These are phyloP conservation scores for Tetranychus urticae DNA, from an alignment of 1,140 invertebrate genomes.

Conservation along the genomic window DNA sequence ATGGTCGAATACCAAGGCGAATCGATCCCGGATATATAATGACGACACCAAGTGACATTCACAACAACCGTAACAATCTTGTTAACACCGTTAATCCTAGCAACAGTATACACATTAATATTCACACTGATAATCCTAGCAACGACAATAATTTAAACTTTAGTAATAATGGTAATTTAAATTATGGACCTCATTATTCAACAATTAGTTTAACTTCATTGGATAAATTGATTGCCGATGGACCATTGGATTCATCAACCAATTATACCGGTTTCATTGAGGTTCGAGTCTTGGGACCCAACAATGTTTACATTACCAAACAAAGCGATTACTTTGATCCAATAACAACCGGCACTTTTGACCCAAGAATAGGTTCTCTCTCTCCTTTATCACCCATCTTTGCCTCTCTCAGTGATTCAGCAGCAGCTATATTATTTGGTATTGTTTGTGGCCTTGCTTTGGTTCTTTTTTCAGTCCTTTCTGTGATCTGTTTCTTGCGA, in stretches of 20 bases:
- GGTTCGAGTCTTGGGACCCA: constrained; percentile 12
- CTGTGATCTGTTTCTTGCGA: constrained; percentile 12
- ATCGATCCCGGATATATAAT: background rate
- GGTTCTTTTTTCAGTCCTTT: constrained; percentile 11
- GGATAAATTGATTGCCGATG: constrained; percentile 20
- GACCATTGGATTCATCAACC: constrained; percentile 12
- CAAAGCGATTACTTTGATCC: constrained; percentile 12
- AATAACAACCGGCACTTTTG: constrained; percentile 7
- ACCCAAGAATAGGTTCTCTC: background rate
- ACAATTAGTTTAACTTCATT: background rate
- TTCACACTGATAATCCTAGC: too few species aligned
- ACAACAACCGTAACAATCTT: background rate
- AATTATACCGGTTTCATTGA: constrained; percentile 15
- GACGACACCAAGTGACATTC: background rate
- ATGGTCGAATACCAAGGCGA: background rate
- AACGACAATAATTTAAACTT: too few species aligned
- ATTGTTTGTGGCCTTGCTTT: constrained; percentile 12
- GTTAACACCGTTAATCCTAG: constrained; percentile 6
- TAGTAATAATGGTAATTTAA: too few species aligned
- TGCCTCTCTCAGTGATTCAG: constrained; percentile 10
- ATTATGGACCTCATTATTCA: background rate
- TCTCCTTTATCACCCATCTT: constrained; percentile 4
- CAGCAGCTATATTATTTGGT: constrained; percentile 12
- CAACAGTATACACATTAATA: too few species aligned
- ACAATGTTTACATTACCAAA: constrained; percentile 11